phyloP scores from a whole-genome alignment of 2,888 invertebrate genomes.

The Conops quadrifasciatus region DNA sequence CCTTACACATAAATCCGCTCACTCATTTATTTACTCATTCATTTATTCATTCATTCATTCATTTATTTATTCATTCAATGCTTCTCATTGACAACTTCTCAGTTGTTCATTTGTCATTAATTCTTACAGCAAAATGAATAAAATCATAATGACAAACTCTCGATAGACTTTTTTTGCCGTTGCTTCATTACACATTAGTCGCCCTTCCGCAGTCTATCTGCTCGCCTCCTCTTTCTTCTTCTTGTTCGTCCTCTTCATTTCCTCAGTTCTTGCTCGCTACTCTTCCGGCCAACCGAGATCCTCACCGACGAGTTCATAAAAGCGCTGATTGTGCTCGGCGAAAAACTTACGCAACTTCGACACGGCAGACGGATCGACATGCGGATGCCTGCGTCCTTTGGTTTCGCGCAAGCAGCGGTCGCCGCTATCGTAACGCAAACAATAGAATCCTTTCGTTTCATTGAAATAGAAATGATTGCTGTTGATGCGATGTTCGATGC shows the following conservation, averaged over 20 bases:
- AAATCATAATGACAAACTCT: constrained; percentile 7
- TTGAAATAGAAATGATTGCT: constrained; percentile 96
- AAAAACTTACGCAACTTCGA: constrained; percentile 86
- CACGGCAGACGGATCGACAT: constrained; percentile 81
- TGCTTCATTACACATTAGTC: constrained; percentile 40
- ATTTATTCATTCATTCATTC: no score
- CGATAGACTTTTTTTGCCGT: constrained; percentile 37
- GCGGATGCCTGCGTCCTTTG: constrained; percentile 84
- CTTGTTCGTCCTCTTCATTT: constrained; percentile 64
- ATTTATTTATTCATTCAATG: no score
- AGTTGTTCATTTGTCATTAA: no score
- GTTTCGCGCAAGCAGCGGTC: constrained; percentile 86
- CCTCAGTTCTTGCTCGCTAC: constrained; percentile 61
- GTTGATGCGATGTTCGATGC: constrained; percentile 70
- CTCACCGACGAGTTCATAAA: constrained; percentile 91
- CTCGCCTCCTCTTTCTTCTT: constrained; percentile 67
- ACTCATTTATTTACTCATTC: no score
- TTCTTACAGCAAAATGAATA: neutral
- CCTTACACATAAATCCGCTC: no score
- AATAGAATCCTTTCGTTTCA: constrained; percentile 95
- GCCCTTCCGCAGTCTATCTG: neutral
- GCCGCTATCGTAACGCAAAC: constrained; percentile 83
- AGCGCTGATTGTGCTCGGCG: constrained; percentile 89
- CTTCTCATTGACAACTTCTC: no score
- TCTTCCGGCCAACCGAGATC: constrained; percentile 95